Evolutionary conservation across 2,113 vertebrate genomes (phyloP), one percentile per base, ranked within the genome.

Genomic region (Cephalopterus ornatus): DNA sequence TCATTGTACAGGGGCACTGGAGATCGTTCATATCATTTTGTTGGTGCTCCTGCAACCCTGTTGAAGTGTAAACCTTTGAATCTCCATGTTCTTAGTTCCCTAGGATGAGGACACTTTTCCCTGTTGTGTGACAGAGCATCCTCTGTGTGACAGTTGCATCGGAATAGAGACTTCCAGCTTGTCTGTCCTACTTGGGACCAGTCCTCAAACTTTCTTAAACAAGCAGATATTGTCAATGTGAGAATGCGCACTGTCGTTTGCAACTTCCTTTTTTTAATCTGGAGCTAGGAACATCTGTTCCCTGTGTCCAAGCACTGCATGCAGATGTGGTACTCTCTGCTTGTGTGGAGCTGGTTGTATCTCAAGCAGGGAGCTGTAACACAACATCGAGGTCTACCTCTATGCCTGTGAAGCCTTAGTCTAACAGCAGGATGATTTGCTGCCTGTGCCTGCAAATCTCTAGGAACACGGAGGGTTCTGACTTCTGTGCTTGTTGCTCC

Each of bases 91-190:
- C 21, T 27, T 27, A 59, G 33, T 23, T 91, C 12, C 8, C 23
- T 65, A 76, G 65, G 62, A 35, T 0, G 6, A 93, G 65, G 56
- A 50, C 7, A 2, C 72, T 83, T 93, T 77, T 14, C 63, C 14
- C 22, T 0, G 0, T 15, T 37, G 17, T 70, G 50, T 2, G 4
- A 7, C 50, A 74, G 58, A 82, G 14, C 32, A 50, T 76, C 52
- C 14, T 55, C 68, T 77, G 30, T 1, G 0, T 71, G 52, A 32
- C 23, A 23, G 37, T 75, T 3, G 12, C 24, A 2, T 27, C 35
- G 26, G 11, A 12, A 65, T 5, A 3, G 67, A 63, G 33, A 23
- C 24, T 62, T 63, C 12, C 73, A 72, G 17, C 37, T 78, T 80
- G 46, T 78, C 35, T 90, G 35, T 88, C 76, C 81, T 80, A 49